Base-by-base conservation (phyloP, 2,113 vertebrate species). In the Phyllostomus discolor region DNA sequence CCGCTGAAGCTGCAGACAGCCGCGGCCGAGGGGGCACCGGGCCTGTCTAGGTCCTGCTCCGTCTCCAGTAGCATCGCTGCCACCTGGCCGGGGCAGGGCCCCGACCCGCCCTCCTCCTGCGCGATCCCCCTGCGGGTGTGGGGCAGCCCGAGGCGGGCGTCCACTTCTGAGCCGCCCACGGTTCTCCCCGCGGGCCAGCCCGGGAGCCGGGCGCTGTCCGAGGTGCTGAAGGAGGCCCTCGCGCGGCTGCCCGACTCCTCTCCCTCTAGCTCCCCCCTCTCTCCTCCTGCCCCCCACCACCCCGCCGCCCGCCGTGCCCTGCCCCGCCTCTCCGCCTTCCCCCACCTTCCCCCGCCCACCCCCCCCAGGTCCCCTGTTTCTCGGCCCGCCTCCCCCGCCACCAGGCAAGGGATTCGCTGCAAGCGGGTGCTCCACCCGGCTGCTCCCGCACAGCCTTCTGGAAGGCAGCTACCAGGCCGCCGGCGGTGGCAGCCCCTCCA, bases 41-140 rank as follows among this genome's bases (percentile, higher is more conserved):
- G 85, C 33, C 96, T n/a, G 20, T 98, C 98, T n/a, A n/a, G n/a
- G 62, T 81, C 17, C 9, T 10, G 11, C 22, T 98, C 98, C 1
- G 97, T 31, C 66, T 98, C 98, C 93, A 98, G 98, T 93, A 98
- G 97, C 98, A 98, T 98, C 48, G 90, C 81, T 78, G 88, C 28
- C 4, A 15, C 10, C 3, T 4, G 91, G 86, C 52, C 28, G 0
- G 66, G 7, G 38, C 16, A 50, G 22, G 93, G 87, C 64, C 43
- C 31, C 16, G 4, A 31, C 28, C 69, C 62, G 9, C 43, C 24
- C 6, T 54, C 31, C 4, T 35, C 35, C 38, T 76, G 59, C 6
- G 3, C 0, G 48, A 50, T 7, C 20, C n/a, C 0, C 0, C 4
- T 15, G 20, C 54, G 24, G 50, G 69, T 19, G 33, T 1, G 15